Base-by-base conservation (phyloP, 2,113 vertebrate species). In the Cheilinus undulatus region DNA sequence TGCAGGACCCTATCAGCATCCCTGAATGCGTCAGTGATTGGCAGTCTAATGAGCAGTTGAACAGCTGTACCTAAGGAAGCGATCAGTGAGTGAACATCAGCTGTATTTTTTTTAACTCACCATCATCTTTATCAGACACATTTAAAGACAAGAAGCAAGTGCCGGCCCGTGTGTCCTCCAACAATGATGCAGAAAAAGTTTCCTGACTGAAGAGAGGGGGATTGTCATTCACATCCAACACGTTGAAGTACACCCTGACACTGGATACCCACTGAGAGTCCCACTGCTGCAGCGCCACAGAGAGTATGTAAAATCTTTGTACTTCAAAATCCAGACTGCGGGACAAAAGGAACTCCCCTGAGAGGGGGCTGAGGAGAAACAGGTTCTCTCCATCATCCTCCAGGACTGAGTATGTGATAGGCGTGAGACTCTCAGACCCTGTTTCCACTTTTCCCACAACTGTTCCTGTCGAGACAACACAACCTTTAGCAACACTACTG, bases 171-270 rank as follows among this genome's bases (percentile, higher is more conserved):
- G 76, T 20, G 51, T 93, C 80, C 73, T 94, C 94, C 40, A 56
- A 73, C 57, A 94, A 15, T 2, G 82, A 83, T 1, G 73, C 71
- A 45, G 78, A 87, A 42, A 89, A 86, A 30, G 45, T 22, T 0
- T 82, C 82, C 38, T 66, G 81, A 24, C 80, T 82, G 74, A 94
- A 93, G 53, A 88, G 69, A 8, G 93, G 94, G 17, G 88, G 81
- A 73, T 94, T 94, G 84, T 93, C 93, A 5, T 94, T 94, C 69
- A 94, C 89, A 58, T 94, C 90, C 59, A 91, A 24, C 77, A 94
- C 91, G 38, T 84, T 95, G 77, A 95, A 91, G 77, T 93, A 94
- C 12, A 93, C 91, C 59, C 93, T 84, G 87, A 92, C 87, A 83
- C 88, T 68, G 42, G 81, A 86, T 17, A 88, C 80, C 48, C n/a